A percentile compares a stretch with the other conserved stretches of the same genome.
Evolutionary conservation across 2,797 vertebrate genomes (phyloP).

Genomic region (Gambusia yucatana): DNA sequence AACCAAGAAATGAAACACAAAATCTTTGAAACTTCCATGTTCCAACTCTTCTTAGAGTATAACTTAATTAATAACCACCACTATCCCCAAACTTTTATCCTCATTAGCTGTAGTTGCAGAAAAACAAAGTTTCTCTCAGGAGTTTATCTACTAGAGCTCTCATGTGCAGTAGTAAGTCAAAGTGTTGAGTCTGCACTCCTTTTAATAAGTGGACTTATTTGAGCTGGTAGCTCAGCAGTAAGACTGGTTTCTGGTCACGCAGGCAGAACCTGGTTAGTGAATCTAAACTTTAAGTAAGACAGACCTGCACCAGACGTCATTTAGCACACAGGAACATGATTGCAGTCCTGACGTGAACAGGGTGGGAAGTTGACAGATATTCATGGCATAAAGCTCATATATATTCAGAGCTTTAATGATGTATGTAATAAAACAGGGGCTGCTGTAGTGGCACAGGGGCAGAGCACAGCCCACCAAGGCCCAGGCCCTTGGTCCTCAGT

Average conservation of each 20-base stretch:
- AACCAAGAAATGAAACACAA: neutral
- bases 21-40: neutral
- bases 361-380: neutral
- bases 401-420: neutral
- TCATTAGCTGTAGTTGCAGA: neutral
- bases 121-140: neutral
- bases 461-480: too few relatives aligned
- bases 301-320: neutral
- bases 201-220: slow-evolving; percentile 15
- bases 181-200: slow-evolving; percentile 23
- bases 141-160: neutral
- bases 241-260: slow-evolving; percentile 12
- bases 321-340: neutral
- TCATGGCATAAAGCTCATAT: neutral
- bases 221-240: slow-evolving; percentile 14
- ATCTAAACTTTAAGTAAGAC: neutral
- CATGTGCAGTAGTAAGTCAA: slow-evolving; percentile 8
- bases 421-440: too few relatives aligned
- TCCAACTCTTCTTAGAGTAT: neutral
- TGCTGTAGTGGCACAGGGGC: too few relatives aligned
- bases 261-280: neutral
- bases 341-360: neutral
- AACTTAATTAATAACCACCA: neutral
- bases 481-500: too few relatives aligned
- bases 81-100: neutral